phyloP scores from a whole-genome alignment of 2,888 invertebrate species.

The Leucania comma region DNA sequence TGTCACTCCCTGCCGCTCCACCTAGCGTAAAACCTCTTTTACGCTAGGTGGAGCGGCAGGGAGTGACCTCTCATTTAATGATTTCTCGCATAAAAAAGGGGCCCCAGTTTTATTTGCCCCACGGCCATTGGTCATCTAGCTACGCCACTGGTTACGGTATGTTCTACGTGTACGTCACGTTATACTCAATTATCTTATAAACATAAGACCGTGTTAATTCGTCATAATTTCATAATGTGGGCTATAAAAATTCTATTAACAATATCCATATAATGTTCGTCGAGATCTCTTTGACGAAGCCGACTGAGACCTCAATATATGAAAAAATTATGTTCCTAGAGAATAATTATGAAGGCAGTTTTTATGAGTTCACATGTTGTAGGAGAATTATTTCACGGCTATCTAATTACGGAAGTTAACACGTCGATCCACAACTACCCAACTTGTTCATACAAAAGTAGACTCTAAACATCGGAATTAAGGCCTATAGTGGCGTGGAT shows the following conservation, averaged over 20 bases:
- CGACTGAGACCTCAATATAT: slow-evolving; percentile 45
- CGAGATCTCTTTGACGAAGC: slow-evolving; percentile 53
- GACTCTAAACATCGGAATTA: too few species aligned
- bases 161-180: slow-evolving; percentile 36
- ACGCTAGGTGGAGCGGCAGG: too few species aligned
- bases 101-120: too few species aligned
- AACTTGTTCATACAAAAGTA: too few species aligned
- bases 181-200: slow-evolving; percentile 53
- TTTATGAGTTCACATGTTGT: slow-evolving; percentile 70
- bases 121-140: too few species aligned
- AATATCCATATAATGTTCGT: slow-evolving; percentile 63
- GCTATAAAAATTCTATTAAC: slow-evolving; percentile 67
- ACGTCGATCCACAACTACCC: too few species aligned
- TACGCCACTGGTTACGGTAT: slow-evolving; percentile 24
- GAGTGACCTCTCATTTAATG: too few species aligned
- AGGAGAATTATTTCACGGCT: slow-evolving; percentile 80
- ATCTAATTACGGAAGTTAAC: slow-evolving; percentile 79
- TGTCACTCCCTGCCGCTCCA: too few species aligned
- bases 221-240: slow-evolving; percentile 61
- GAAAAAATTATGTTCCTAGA: slow-evolving; percentile 55
- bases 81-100: too few species aligned
- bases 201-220: slow-evolving; percentile 61
- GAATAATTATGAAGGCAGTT: slow-evolving; percentile 69
- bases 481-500: too few species aligned
- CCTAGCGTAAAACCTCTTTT: too few species aligned